These are phyloP conservation scores for Hydrozoanthus gracilis DNA, from an alignment of 92 coral and sea anemone genomes.

Conservation along the genomic window DNA sequence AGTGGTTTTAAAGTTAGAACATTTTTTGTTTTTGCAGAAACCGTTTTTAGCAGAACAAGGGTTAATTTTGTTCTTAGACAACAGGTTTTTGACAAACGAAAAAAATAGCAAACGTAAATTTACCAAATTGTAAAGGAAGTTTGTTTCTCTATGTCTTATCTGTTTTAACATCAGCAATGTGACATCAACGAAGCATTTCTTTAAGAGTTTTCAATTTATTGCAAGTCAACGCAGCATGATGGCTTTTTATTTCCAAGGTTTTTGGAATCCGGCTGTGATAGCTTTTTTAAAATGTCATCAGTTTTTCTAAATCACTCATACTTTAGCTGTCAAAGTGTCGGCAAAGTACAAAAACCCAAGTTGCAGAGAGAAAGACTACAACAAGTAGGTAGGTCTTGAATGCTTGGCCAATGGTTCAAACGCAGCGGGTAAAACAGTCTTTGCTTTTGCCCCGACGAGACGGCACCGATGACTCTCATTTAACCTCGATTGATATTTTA, in stretches of 20 bases:
- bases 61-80: neutral
- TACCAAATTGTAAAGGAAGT: neutral
- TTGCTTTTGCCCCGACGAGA: neutral
- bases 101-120: neutral
- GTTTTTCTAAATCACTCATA: neutral
- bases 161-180: neutral
- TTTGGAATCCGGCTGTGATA: neutral
- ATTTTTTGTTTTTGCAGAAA: too few species aligned
- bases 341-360: neutral
- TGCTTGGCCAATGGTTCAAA: neutral
- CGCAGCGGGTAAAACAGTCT: neutral
- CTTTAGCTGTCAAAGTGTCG: neutral
- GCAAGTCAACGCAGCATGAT: neutral
- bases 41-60: too few species aligned
- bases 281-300: slow-evolving; percentile 16
- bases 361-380: neutral
- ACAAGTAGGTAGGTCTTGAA: neutral
- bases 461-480: slow-evolving; percentile 12
- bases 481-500: neutral
- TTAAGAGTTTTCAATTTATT: neutral
- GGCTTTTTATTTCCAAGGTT: neutral
- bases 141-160: neutral
- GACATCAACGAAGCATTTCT: neutral
- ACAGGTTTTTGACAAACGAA: neutral
- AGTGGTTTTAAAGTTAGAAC: too few species aligned